These are phyloP conservation scores for Agonopterix alstromeriana DNA, from an alignment of 2,888 invertebrate genomes.

Conservation along the genomic window DNA sequence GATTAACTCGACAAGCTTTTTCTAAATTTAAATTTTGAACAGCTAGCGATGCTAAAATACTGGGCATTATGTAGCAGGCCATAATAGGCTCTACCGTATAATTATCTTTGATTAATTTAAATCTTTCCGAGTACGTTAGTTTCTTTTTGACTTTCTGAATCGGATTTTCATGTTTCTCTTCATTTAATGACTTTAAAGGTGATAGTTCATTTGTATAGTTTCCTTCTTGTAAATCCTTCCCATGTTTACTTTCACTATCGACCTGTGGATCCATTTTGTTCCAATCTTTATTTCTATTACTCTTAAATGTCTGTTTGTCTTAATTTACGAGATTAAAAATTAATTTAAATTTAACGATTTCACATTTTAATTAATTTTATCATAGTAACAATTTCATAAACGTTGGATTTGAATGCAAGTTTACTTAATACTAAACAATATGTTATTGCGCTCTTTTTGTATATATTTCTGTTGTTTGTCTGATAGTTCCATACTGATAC, in stretches of 20 bases:
- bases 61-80: conserved; percentile 81
- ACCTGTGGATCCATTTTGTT: no score
- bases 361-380: no score
- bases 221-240: conserved; percentile 16
- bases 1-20: conserved; percentile 86
- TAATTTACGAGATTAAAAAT: no score
- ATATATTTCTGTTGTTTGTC: no score
- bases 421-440: no score
- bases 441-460: no score
- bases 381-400: no score
- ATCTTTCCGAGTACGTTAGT: conserved; percentile 38
- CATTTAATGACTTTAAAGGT: conserved; percentile 34
- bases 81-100: conserved; percentile 85
- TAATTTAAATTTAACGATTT: no score
- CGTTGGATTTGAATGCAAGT: background rate
- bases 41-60: conserved; percentile 82
- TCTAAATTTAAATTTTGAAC: conserved; percentile 86
- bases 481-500: no score
- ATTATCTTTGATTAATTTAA: conserved; percentile 64
- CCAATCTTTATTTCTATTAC: no score
- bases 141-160: conserved; percentile 20
- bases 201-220: conserved; percentile 28
- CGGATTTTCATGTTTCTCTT: conserved; percentile 12
- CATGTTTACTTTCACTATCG: conserved; percentile 6
- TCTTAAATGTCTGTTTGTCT: no score